A percentile compares a stretch with the other conserved stretches of the same genome.
Evolutionary conservation across 2,888 invertebrate genomes (phyloP).

Genomic region (Drosophila engyochracea): DNA sequence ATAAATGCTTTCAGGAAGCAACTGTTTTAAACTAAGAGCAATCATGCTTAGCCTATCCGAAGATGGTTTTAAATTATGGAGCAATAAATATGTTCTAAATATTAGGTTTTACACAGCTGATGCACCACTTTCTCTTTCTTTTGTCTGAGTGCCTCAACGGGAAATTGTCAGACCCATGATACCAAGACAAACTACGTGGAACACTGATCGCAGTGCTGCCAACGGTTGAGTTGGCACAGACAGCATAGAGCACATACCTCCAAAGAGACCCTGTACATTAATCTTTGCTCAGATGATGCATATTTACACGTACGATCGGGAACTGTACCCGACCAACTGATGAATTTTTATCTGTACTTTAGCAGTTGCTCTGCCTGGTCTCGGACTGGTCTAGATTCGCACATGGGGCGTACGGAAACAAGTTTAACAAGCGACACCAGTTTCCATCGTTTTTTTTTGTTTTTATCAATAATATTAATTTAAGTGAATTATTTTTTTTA

Average conservation of each 20-base stretch:
- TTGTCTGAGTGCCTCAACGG: background rate
- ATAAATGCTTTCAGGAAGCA: background rate
- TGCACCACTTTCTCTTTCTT: background rate
- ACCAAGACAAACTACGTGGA: constrained; percentile 8
- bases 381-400: constrained; percentile 39
- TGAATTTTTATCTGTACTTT: background rate
- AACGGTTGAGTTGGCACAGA: constrained; percentile 1
- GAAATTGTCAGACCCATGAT: background rate
- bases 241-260: background rate
- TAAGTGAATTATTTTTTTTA: constrained; percentile 5
- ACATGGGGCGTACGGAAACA: constrained; percentile 38
- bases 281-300: constrained; percentile 19
- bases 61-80: background rate
- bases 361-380: background rate
- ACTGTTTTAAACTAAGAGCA: background rate
- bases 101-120: background rate
- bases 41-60: background rate
- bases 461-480: constrained; percentile 27
- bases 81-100: background rate
- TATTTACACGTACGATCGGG: constrained; percentile 35
- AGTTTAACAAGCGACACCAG: constrained; percentile 62
- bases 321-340: constrained; percentile 8
- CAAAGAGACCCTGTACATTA: background rate
- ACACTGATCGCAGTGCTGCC: background rate
- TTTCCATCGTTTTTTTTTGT: constrained; percentile 35